These are phyloP conservation scores for Orientallactaga sibirica DNA, from an alignment of 2,797 vertebrate genomes.

Conservation along the genomic window DNA sequence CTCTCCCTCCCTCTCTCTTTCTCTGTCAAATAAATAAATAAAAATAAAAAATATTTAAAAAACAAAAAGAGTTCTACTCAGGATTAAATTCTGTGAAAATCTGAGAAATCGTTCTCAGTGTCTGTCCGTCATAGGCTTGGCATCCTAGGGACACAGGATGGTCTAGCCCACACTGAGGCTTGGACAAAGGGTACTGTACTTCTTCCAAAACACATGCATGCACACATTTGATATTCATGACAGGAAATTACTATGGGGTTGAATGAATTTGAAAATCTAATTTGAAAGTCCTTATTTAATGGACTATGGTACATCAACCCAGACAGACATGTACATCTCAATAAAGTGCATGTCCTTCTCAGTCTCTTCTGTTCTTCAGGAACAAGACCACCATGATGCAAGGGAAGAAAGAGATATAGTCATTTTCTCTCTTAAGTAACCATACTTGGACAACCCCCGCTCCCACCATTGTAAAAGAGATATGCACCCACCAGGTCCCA, in stretches of 20 bases:
- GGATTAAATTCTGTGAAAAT: conserved; percentile 28
- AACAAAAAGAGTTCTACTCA: background rate
- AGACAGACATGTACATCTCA: background rate
- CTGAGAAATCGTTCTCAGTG: background rate
- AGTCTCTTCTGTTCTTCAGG: conserved; percentile 36
- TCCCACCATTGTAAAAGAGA: background rate
- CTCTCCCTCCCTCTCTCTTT: too few species aligned
- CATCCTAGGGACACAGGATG: background rate
- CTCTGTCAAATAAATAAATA: too few species aligned
- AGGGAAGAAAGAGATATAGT: conserved; percentile 13
- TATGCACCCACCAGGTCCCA: background rate
- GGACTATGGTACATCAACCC: conserved; percentile 42
- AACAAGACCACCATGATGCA: conserved; percentile 8
- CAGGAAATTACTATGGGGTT: conserved; percentile 40
- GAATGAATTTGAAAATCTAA: conserved; percentile 61
- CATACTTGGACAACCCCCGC: background rate
- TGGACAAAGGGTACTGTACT: background rate
- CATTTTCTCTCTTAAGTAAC: conserved; percentile 6
- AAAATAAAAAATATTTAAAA: too few species aligned
- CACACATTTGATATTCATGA: conserved; percentile 61
- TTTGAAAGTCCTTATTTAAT: conserved; percentile 67
- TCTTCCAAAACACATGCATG: conserved; percentile 57
- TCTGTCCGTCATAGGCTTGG: background rate
- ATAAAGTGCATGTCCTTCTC: conserved; percentile 21
- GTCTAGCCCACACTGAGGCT: background rate